Percentiles rank a stretch among this genome's conserved stretches.
Evolutionary conservation across 2,888 invertebrate species (phyloP).

Genomic region (Archips crataeganus): DNA sequence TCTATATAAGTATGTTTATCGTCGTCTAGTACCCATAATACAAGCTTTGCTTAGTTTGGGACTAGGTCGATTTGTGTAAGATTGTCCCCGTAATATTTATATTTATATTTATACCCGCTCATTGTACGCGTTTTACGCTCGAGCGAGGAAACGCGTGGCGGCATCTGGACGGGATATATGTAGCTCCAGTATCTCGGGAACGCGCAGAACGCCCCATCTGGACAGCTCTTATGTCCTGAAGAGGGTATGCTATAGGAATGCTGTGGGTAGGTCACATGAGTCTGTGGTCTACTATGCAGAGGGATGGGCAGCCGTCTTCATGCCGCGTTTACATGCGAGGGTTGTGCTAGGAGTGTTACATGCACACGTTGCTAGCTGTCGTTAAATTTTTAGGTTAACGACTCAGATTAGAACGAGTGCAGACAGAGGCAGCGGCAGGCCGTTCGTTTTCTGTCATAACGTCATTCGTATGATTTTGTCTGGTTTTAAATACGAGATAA

Average conservation of each 20-base stretch:
- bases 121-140: too few relatives aligned
- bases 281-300: not conserved
- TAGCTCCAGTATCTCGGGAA: too few relatives aligned
- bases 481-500: not conserved
- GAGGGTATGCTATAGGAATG: not conserved
- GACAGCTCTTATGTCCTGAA: too few relatives aligned
- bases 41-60: too few relatives aligned
- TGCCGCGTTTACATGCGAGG: not conserved
- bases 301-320: not conserved
- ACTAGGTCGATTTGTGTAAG: too few relatives aligned
- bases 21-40: too few relatives aligned
- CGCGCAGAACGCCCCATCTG: too few relatives aligned
- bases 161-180: too few relatives aligned
- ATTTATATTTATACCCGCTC: too few relatives aligned
- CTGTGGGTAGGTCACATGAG: not conserved
- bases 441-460: not conserved
- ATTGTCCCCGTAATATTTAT: too few relatives aligned
- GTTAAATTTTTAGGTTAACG: constrained; percentile 37
- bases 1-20: too few relatives aligned
- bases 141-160: too few relatives aligned
- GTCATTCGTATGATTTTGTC: not conserved
- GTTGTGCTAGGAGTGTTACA: constrained; percentile 1
- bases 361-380: constrained; percentile 8
- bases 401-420: constrained; percentile 3
- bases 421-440: constrained; percentile 19